Percentiles rank a stretch among this genome's conserved stretches.
phyloP scores from a whole-genome alignment of 2,888 invertebrate genomes.

The Rhamphomyia laevipes region DNA sequence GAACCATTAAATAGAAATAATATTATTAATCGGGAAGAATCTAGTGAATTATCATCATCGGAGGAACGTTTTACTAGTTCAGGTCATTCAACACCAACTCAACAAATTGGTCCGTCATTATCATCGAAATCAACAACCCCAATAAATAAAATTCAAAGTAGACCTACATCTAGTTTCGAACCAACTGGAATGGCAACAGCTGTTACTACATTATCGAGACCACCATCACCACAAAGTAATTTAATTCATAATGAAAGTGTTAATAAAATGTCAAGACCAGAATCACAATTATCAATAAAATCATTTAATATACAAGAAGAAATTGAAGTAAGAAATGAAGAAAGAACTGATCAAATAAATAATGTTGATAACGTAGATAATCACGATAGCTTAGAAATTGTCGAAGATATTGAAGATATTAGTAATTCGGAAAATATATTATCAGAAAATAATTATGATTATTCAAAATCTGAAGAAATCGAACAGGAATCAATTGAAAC shows the following conservation, averaged over 20 bases:
- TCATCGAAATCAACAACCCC: not conserved
- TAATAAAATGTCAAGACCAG: slow-evolving; percentile 19
- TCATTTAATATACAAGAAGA: slow-evolving; percentile 38
- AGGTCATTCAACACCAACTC: slow-evolving; percentile 12
- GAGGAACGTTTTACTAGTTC: slow-evolving; percentile 11
- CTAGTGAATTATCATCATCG: slow-evolving; percentile 8
- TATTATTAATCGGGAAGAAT: not conserved
- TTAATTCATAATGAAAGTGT: too few species aligned
- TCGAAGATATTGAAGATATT: slow-evolving; percentile 3
- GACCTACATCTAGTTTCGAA: too few species aligned
- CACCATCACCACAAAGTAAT: not conserved
- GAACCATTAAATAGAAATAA: too few species aligned
- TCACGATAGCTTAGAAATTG: slow-evolving; percentile 10
- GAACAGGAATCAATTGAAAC: not conserved
- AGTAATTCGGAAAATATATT: not conserved
- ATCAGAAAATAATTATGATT: not conserved
- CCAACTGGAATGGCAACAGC: too few species aligned
- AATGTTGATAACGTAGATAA: not conserved
- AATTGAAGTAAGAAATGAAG: slow-evolving; percentile 14
- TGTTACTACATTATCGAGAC: not conserved
- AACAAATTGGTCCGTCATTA: slow-evolving; percentile 2
- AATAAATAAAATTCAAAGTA: too few species aligned
- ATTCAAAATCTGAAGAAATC: not conserved
- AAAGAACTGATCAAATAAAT: slow-evolving; percentile 15
- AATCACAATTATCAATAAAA: slow-evolving; percentile 33